These are phyloP conservation scores for Thera obeliscata DNA, from an alignment of 2,888 invertebrate genomes.

Conservation along the genomic window DNA sequence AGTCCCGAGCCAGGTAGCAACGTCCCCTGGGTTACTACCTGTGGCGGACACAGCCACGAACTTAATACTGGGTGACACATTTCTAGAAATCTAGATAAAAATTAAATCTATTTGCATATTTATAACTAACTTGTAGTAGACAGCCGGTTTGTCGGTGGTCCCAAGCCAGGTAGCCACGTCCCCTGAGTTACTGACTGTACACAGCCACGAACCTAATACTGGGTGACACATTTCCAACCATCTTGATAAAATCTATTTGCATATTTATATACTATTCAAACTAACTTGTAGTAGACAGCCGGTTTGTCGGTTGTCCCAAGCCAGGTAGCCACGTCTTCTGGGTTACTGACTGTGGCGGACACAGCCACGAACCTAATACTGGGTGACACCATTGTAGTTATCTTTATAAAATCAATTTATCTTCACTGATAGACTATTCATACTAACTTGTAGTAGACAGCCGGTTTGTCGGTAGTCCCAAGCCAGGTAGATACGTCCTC, in stretches of 20 bases:
- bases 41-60: constrained; percentile 92
- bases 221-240: constrained; percentile 45
- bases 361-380: constrained; percentile 88
- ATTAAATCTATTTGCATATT: too few relatives aligned
- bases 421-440: too few relatives aligned
- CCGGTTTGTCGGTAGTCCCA: constrained; percentile 73
- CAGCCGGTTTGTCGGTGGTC: constrained; percentile 71
- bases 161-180: constrained; percentile 91
- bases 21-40: constrained; percentile 90
- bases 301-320: constrained; percentile 79
- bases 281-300: constrained; percentile 80
- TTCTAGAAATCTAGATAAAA: constrained; percentile 15
- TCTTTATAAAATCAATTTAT: too few relatives aligned
- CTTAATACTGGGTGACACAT: constrained; percentile 70
- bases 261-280: neutral
- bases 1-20: constrained; percentile 88
- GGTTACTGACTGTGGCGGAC: constrained; percentile 92
- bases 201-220: constrained; percentile 88
- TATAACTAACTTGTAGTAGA: constrained; percentile 75
- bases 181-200: constrained; percentile 90
- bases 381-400: constrained; percentile 27
- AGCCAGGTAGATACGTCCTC: constrained; percentile 91
- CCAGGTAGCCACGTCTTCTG: constrained; percentile 86
- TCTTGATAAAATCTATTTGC: neutral
- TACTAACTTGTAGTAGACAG: constrained; percentile 81